Evolutionary conservation across 1,140 invertebrate species (phyloP).

Genomic region (Lucilia cuprina): DNA sequence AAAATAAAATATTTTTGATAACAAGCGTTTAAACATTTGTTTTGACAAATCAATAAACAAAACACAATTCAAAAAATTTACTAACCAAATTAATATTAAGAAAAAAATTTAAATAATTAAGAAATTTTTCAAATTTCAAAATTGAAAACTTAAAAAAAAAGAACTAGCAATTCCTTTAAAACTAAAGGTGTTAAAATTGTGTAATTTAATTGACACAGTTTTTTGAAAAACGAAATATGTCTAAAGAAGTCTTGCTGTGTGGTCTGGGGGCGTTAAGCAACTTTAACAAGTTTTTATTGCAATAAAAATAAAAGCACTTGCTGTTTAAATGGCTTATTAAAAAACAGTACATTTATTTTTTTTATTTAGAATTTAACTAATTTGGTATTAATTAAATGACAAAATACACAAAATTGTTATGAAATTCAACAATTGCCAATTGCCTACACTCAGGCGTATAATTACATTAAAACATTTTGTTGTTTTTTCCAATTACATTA

Average conservation of each 20-base stretch:
- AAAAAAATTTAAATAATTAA: no score
- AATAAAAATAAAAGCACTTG: background rate
- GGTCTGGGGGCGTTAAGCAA: background rate
- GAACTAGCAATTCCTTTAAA: no score
- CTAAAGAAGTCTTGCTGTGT: background rate
- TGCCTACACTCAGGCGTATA: slow-evolving; percentile 28
- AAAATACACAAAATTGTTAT: slow-evolving; percentile 30
- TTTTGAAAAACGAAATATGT: no score
- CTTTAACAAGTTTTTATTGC: background rate
- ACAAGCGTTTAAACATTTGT: slow-evolving; percentile 13
- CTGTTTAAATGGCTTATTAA: background rate
- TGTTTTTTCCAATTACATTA: background rate
- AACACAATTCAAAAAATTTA: background rate
- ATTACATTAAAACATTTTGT: slow-evolving; percentile 19
- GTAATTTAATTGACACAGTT: background rate
- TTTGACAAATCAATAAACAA: background rate
- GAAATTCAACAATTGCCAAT: background rate
- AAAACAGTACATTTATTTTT: background rate
- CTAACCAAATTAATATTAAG: background rate
- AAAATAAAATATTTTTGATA: background rate
- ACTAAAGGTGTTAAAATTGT: background rate
- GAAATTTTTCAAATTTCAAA: no score
- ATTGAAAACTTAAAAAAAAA: no score
- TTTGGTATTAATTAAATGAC: slow-evolving; percentile 35
- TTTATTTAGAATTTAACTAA: slow-evolving; percentile 21